phyloP scores from a whole-genome alignment of 2,797 vertebrate genomes.

The Telmatherina bonti region DNA sequence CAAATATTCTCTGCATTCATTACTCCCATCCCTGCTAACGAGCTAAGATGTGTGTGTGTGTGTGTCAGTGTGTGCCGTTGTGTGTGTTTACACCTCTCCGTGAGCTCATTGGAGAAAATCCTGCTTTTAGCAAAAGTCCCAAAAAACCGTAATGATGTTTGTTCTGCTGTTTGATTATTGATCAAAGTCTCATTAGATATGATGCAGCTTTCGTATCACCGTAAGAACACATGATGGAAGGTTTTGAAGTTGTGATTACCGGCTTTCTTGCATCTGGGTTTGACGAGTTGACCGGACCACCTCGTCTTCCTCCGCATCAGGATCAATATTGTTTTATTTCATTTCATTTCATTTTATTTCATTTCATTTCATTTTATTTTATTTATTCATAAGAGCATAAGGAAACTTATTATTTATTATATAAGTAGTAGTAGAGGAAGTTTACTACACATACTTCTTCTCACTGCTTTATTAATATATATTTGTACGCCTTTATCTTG shows the following conservation, averaged over 20 bases:
- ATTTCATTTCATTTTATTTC: no score
- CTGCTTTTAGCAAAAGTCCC: constrained; percentile 64
- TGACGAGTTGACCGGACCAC: neutral
- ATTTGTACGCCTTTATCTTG: neutral
- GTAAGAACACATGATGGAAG: no score
- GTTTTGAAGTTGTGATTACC: no score
- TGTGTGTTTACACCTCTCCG: constrained; percentile 28
- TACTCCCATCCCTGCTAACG: constrained; percentile 74
- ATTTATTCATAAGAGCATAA: no score
- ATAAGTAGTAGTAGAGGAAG: no score
- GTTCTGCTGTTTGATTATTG: constrained; percentile 59
- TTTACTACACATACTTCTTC: no score
- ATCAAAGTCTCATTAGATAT: constrained; percentile 69
- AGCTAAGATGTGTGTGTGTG: constrained; percentile 54
- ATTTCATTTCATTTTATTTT: no score
- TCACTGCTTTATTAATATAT: no score
- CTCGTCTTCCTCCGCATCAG: no score
- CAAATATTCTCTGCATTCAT: constrained; percentile 89
- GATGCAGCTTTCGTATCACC: constrained; percentile 47
- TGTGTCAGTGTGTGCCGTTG: neutral
- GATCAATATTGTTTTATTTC: no score
- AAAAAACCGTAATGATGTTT: constrained; percentile 60
- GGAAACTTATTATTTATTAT: no score
- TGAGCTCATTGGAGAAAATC: constrained; percentile 59
- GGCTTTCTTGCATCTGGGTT: neutral